phyloP scores from a whole-genome alignment of 2,113 vertebrate species.

The Halichoerus grypus region DNA sequence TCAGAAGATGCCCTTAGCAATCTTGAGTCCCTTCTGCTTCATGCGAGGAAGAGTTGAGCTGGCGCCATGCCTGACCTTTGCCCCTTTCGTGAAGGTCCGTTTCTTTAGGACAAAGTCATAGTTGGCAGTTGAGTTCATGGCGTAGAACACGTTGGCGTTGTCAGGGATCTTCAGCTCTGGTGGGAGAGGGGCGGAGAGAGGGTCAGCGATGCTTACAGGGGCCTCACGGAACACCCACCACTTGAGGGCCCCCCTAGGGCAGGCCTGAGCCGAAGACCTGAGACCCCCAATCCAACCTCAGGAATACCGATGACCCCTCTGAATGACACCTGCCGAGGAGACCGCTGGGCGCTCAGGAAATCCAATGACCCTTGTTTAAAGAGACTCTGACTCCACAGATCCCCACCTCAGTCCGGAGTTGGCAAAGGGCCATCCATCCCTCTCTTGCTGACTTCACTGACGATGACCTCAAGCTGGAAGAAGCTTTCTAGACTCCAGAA shows the following conservation, averaged over 20 bases:
- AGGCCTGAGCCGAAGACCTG: not conserved
- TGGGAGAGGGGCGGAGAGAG: not conserved
- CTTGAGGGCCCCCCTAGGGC: not conserved
- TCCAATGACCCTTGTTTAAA: fast-evolving
- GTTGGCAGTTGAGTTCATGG: constrained; percentile 99
- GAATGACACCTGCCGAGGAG: not conserved
- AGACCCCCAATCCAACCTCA: not conserved
- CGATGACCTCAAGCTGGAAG: not conserved
- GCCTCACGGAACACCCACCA: fast-evolving
- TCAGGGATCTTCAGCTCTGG: constrained; percentile 97
- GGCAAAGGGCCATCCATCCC: not conserved
- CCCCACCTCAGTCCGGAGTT: not conserved
- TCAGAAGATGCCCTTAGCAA: constrained; percentile 98
- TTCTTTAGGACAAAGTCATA: constrained; percentile 98
- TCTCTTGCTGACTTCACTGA: not conserved
- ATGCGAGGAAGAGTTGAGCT: constrained; percentile 98
- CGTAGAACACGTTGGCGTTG: constrained; percentile 98
- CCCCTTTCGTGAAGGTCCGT: constrained; percentile 90
- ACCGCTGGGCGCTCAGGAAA: fast-evolving
- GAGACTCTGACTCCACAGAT: not conserved
- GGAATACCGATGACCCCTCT: not conserved
- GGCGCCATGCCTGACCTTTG: constrained; percentile 93
- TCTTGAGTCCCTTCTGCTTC: constrained; percentile 99
- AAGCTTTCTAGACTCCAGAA: not conserved
- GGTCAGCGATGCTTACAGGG: not conserved